Evolutionary conservation across 2,888 invertebrate species (phyloP).

Genomic region (Laspeyria flexula): DNA sequence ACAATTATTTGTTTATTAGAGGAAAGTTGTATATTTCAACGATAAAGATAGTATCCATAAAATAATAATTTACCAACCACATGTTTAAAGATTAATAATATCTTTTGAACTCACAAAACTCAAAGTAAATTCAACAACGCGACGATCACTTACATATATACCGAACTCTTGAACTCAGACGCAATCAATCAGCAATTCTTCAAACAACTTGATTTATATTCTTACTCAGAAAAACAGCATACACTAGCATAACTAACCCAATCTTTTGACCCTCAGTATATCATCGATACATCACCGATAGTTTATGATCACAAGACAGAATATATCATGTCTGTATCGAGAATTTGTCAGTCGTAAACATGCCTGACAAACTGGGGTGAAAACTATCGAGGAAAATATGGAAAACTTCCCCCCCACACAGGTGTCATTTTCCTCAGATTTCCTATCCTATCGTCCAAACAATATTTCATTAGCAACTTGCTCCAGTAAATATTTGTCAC

Average conservation of each 20-base stretch:
- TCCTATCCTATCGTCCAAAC: constrained; percentile 34
- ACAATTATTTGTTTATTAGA: too few species aligned
- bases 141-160: too few species aligned
- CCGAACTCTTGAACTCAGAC: too few species aligned
- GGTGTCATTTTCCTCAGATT: constrained; percentile 30
- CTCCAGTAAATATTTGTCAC: constrained; percentile 43
- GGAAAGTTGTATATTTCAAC: too few species aligned
- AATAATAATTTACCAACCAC: too few species aligned
- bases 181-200: too few species aligned
- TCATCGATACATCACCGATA: constrained; percentile 2
- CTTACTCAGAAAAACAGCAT: neutral
- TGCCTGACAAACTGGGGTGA: neutral
- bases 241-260: neutral
- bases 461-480: constrained; percentile 50
- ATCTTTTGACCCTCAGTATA: neutral
- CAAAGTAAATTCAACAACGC: too few species aligned
- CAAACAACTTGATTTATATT: too few species aligned
- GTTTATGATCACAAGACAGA: constrained; percentile 4
- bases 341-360: constrained; percentile 5
- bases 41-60: too few species aligned
- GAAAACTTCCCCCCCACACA: constrained; percentile 6
- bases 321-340: neutral
- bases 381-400: neutral
- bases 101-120: too few species aligned
- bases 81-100: too few species aligned